phyloP scores from a whole-genome alignment of 2,888 invertebrate species.

The Mythimna albipuncta region DNA sequence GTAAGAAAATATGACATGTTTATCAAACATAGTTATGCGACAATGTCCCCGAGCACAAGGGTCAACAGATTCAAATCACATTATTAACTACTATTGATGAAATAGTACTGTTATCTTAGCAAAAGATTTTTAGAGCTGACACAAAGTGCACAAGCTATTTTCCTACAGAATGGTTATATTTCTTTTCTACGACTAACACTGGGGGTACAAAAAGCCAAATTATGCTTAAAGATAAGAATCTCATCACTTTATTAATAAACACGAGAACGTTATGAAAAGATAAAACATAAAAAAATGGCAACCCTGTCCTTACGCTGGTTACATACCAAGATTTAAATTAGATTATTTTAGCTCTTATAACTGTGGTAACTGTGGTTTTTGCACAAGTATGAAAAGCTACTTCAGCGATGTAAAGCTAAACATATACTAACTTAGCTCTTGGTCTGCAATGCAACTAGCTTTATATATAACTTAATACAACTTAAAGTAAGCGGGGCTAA shows the following conservation, averaged over 20 bases:
- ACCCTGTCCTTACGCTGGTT: neutral
- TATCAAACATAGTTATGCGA: neutral
- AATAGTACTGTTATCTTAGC: neutral
- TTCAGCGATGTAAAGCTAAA: too few relatives aligned
- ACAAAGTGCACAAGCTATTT: slow-evolving; percentile 7
- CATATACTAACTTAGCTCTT: too few relatives aligned
- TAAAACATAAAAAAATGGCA: neutral
- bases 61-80: slow-evolving; percentile 5
- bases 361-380: neutral
- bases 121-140: too few relatives aligned
- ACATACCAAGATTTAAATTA: neutral
- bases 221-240: neutral
- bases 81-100: too few relatives aligned
- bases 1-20: slow-evolving; percentile 81
- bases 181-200: neutral
- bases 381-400: neutral
- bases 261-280: neutral
- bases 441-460: too few relatives aligned
- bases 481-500: too few relatives aligned
- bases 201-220: too few relatives aligned
- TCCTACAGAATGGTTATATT: neutral
- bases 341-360: neutral
- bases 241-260: neutral
- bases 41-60: neutral
- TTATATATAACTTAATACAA: too few relatives aligned